Evolutionary conservation across 2,888 invertebrate species (phyloP).

Genomic region (Agrochola lota): DNA sequence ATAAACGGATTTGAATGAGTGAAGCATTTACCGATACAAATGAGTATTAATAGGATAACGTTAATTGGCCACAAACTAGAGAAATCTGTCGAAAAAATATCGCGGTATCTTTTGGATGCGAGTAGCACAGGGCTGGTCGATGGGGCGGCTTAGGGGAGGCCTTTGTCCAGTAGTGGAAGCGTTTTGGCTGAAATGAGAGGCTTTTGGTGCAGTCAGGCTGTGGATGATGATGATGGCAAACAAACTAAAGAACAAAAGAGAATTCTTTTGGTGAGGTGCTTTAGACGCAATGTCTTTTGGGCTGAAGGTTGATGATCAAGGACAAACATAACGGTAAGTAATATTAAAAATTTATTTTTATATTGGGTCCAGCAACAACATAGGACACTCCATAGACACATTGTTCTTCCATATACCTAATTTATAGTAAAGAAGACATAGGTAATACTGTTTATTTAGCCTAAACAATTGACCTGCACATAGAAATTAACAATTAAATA

Average conservation of each 20-base stretch:
- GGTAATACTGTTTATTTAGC: constrained; percentile 17
- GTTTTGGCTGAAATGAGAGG: not conserved
- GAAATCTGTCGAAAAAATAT: not conserved
- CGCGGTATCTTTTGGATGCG: not conserved
- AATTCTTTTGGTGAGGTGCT: not conserved
- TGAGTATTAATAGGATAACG: not conserved
- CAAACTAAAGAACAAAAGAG: no score
- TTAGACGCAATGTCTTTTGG: not conserved
- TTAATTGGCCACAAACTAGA: not conserved
- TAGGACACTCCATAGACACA: no score
- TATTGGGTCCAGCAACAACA: not conserved
- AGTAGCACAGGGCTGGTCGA: not conserved
- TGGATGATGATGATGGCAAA: not conserved
- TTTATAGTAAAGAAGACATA: not conserved
- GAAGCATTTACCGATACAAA: not conserved
- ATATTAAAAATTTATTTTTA: not conserved
- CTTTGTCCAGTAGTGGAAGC: not conserved
- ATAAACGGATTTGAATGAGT: not conserved
- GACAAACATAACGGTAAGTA: constrained; percentile 7
- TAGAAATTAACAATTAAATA: constrained; percentile 8
- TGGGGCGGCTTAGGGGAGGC: not conserved
- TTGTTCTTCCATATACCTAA: no score
- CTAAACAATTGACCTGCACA: constrained; percentile 8
- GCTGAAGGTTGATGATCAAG: not conserved
- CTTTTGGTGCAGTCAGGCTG: no score